Base-by-base conservation (phyloP, 2,113 vertebrate species). In the Leptocoma aspasia region DNA sequence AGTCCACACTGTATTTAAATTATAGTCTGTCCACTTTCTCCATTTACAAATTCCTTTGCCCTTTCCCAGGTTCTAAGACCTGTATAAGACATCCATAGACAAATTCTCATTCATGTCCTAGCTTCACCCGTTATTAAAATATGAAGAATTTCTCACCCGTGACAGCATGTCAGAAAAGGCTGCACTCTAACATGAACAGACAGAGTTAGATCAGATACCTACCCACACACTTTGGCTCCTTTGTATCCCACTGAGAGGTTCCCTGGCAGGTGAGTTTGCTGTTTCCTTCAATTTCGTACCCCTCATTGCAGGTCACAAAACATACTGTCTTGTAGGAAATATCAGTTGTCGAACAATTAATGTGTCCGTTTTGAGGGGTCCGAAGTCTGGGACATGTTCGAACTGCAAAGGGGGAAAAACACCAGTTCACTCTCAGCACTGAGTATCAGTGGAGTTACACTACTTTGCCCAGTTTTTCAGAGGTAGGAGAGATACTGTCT, bases 151-250 rank as follows among this genome's bases (percentile, higher is more conserved):
- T 76, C 23, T 77, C 44, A 49, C 8, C n/a, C 3, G 1, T 19
- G 52, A 56, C 19, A 68, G 18, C 13, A 61, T 1, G 5, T 66
- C 33, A 71, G 52, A 54, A 87, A 90, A 79, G 31, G 41, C 23
- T 69, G 11, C 18, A 56, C 7, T 56, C n/a, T 42, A 49, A 65
- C 13, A 45, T 4, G 23, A 49, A 83, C 9, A 45, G 41, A 37
- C 8, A 31, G 33, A 35, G 9, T 72, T 35, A 31, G n/a, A 53
- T 16, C 26, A 86, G 88, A 97, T 94, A 98, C 99, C 97, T 99
- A 99, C 99, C 99, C 90, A 99, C 98, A 98, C 99, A 99, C 77
- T 97, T 98, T 45, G 99, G 99, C 69, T 98, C 98, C 86, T 98
- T 95, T 81, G 98, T 98, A 94, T 99, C 99, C 99, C 99, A 99